phyloP scores from a whole-genome alignment of 2,113 vertebrate genomes.

The Amphilophus citrinellus region DNA sequence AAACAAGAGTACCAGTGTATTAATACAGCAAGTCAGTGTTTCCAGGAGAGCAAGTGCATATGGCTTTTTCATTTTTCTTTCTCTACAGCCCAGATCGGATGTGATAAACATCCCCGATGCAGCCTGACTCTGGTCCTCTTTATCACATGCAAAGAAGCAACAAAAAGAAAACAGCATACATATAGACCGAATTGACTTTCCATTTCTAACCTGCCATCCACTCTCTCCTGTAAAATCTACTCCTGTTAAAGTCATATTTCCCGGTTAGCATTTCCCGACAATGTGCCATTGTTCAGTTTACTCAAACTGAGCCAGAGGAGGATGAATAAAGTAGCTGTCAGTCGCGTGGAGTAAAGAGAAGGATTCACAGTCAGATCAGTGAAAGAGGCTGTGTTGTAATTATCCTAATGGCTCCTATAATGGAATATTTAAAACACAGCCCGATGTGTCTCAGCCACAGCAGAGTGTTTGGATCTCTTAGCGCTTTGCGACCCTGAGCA shows the following conservation, averaged over 20 bases:
- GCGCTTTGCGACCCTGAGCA: slow-evolving; percentile 12
- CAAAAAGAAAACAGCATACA: background rate
- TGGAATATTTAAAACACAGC: slow-evolving; percentile 46
- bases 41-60: slow-evolving; percentile 28
- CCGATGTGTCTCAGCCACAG: background rate
- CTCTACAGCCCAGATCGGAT: background rate
- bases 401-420: slow-evolving; percentile 53
- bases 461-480: slow-evolving; percentile 19
- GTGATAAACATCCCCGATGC: slow-evolving; percentile 29
- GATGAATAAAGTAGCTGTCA: background rate
- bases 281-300: background rate
- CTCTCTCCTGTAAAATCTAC: background rate
- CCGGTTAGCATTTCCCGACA: background rate
- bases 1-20: background rate
- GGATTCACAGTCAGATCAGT: slow-evolving; percentile 14
- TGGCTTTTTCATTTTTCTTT: slow-evolving; percentile 15
- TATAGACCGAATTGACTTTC: background rate
- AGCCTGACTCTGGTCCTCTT: background rate
- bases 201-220: background rate
- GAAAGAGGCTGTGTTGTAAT: slow-evolving; percentile 35
- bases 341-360: background rate
- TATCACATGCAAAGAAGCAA: background rate
- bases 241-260: background rate
- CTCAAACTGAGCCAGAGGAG: background rate
- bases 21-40: slow-evolving; percentile 2